Base-by-base conservation (phyloP, 2,797 vertebrate species). In the Coendou prehensilis region DNA sequence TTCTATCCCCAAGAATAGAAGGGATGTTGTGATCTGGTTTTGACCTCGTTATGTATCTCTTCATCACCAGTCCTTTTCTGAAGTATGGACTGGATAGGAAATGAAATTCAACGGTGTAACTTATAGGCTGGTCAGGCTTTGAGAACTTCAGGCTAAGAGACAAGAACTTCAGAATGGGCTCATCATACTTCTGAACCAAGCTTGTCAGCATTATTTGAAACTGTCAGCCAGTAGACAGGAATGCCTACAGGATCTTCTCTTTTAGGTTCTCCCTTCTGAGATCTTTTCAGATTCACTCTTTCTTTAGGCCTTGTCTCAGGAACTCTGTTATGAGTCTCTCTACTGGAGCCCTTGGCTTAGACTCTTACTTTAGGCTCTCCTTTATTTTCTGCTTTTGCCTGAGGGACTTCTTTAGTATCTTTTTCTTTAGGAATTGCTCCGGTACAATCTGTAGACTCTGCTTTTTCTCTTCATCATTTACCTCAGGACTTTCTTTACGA, bases 151-250 rank as follows among this genome's bases (percentile, higher is more conserved):
- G 59, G 83, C 63, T 96, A 64, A 97, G 69, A 6, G 97, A 96
- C 69, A 97, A 64, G 79, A 97, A 97, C 71, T 93, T 97, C 83
- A 96, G 76, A 96, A 98, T 97, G 69, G 97, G 95, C 71, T 96
- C 96, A 96, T 97, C 97, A 96, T 76, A 96, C 41, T 97, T 97
- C 54, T 96, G 95, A 97, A 96, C 95, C 75, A 1, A 97, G 94
- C 76, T 96, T 97, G 37, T 97, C 93, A 63, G 95, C 97, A 96
- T 97, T 97, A 86, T 96, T 97, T 83, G 96, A 92, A 83, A 97
- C 97, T 84, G 83, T 97, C 79, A 97, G 89, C 93, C 97, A 97
- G 37, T 94, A 96, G 52, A 30, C 63, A 56, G 96, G 96, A 95
- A 97, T 94, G 50, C 97, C 95, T 95, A 94, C 96, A 87, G 96